These are phyloP conservation scores for Odontamblyopus lacepedii DNA, from an alignment of 2,797 vertebrate species.

Conservation along the genomic window DNA sequence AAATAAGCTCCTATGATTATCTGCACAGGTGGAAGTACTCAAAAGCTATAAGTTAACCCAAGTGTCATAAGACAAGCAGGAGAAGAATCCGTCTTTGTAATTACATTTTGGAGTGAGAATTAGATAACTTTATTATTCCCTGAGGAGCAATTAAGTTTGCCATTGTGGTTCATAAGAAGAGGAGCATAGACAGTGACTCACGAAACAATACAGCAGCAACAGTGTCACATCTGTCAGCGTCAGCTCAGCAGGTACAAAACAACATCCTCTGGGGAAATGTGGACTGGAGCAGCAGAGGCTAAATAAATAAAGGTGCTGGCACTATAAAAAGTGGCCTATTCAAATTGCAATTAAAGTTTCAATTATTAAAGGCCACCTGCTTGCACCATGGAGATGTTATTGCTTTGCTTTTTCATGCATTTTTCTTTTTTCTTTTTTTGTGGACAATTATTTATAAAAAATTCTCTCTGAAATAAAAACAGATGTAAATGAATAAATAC, in stretches of 20 bases:
- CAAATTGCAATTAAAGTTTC: background rate
- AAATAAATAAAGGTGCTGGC: background rate
- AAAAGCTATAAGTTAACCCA: background rate
- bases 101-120: background rate
- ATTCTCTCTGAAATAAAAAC: too few relatives aligned
- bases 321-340: background rate
- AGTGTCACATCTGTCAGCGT: background rate
- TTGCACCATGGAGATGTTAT: too few relatives aligned
- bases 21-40: background rate
- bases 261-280: background rate
- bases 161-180: background rate
- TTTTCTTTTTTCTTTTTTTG: too few relatives aligned
- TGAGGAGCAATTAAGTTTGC: background rate
- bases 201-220: background rate
- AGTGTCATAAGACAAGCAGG: background rate
- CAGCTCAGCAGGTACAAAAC: background rate
- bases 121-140: background rate
- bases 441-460: too few relatives aligned
- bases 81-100: background rate
- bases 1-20: background rate
- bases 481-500: too few relatives aligned
- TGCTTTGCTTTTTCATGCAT: too few relatives aligned
- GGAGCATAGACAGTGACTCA: background rate
- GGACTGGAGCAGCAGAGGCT: background rate
- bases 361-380: background rate